phyloP scores from a whole-genome alignment of 1,140 invertebrate species.

The Streblospio benedicti region DNA sequence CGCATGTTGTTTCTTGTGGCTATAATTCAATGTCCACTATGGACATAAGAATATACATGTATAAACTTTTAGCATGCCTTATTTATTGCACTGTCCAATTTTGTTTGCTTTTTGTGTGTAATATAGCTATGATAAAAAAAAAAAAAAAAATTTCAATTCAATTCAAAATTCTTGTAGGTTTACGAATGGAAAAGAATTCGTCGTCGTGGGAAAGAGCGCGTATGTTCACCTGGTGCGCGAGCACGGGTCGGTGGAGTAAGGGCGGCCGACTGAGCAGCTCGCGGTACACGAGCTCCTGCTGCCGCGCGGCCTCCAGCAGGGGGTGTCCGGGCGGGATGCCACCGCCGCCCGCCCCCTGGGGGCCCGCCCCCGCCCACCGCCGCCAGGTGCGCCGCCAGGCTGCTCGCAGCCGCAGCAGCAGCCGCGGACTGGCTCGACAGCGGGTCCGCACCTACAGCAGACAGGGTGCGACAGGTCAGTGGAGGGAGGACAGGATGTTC shows the following conservation, averaged over 20 bases:
- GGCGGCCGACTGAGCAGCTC: conserved; percentile 59
- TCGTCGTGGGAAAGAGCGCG: no score
- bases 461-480: conserved; percentile 28
- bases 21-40: no score
- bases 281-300: conserved; percentile 49
- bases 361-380: conserved; percentile 9
- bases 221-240: no score
- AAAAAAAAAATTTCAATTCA: not conserved
- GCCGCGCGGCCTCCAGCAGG: conserved; percentile 27
- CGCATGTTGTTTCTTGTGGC: no score
- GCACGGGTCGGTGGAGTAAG: not conserved
- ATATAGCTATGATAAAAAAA: not conserved
- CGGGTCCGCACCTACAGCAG: conserved; percentile 31
- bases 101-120: no score
- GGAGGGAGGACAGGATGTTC: no score
- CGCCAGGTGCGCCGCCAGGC: conserved; percentile 19
- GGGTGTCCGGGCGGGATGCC: conserved; percentile 48
- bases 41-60: no score
- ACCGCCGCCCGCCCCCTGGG: conserved; percentile 22
- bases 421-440: conserved; percentile 21
- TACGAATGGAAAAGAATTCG: no score
- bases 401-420: conserved; percentile 20
- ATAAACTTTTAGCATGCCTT: no score
- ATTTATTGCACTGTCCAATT: not conserved
- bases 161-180: no score